Conservation (phyloP, 2,113 vertebrate genomes). For the Notothenia coriiceps region DNA sequence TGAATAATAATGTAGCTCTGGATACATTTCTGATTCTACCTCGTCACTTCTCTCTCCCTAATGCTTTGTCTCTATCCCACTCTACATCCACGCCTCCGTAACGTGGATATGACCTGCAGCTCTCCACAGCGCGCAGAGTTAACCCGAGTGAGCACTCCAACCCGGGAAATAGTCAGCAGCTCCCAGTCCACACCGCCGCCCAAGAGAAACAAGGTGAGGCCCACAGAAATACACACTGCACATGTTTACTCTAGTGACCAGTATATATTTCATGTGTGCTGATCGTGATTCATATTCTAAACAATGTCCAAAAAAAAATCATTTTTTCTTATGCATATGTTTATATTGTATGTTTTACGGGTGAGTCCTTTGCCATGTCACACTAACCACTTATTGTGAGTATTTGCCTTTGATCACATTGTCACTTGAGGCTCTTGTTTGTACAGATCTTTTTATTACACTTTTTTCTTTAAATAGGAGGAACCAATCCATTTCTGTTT, state of each 20-base stretch:
- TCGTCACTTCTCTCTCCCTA: background rate
- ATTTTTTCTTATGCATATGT: too few relatives aligned
- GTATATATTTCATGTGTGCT: background rate
- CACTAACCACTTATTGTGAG: too few relatives aligned
- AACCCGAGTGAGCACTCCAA: constrained; percentile 58
- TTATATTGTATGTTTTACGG: too few relatives aligned
- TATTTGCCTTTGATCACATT: too few relatives aligned
- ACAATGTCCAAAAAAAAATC: too few relatives aligned
- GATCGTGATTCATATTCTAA: background rate
- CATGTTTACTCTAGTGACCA: background rate
- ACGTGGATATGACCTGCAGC: constrained; percentile 73
- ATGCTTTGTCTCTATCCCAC: background rate
- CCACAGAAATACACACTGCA: too few relatives aligned
- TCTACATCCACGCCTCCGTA: constrained; percentile 40
- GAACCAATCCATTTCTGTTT: background rate
- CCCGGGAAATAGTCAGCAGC: constrained; percentile 81
- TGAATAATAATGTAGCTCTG: background rate
- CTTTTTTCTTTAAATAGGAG: too few relatives aligned
- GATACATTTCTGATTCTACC: background rate
- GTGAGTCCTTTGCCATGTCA: too few relatives aligned
- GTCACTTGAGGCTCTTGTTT: background rate
- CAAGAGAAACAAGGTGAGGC: constrained; percentile 82
- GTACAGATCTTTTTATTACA: background rate
- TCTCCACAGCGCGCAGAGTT: constrained; percentile 58
- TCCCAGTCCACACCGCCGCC: constrained; percentile 82